Conservation (phyloP, 2,797 vertebrate genomes). For the Rhinoraja longicauda region DNA sequence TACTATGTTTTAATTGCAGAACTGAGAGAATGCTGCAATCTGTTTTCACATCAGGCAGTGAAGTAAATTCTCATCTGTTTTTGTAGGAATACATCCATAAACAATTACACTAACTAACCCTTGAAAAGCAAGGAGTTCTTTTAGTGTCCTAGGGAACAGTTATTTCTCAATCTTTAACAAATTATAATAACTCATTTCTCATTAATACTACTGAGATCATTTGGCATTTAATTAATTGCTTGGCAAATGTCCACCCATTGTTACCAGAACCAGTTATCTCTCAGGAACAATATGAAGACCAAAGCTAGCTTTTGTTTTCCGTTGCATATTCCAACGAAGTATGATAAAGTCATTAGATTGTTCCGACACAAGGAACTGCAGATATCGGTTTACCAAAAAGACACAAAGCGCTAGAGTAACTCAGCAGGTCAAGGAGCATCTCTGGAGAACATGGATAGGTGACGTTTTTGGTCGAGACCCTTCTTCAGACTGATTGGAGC, state of each 20-base stretch:
- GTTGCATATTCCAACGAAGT: background rate
- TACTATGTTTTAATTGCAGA: background rate
- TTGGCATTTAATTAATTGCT: background rate
- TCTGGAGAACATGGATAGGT: no score
- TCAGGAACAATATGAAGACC: no score
- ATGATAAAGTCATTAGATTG: background rate
- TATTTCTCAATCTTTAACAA: background rate
- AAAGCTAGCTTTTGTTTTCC: background rate
- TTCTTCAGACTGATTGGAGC: no score
- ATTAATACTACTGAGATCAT: background rate
- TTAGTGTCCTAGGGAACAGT: background rate
- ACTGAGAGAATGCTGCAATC: background rate
- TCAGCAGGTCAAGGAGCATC: no score
- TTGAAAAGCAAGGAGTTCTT: background rate
- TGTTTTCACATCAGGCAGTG: background rate
- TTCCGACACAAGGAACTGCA: no score
- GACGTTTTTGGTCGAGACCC: no score
- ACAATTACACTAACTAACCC: background rate
- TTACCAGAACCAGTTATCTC: background rate
- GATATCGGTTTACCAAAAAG: no score
- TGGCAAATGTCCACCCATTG: background rate
- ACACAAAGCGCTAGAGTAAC: no score
- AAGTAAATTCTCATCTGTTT: background rate
- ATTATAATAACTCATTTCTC: background rate
- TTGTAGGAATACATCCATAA: background rate